Percentiles rank a stretch among this genome's conserved stretches.
phyloP scores from a whole-genome alignment of 2,113 vertebrate genomes.

The Cyprinodon brontotheroides region DNA sequence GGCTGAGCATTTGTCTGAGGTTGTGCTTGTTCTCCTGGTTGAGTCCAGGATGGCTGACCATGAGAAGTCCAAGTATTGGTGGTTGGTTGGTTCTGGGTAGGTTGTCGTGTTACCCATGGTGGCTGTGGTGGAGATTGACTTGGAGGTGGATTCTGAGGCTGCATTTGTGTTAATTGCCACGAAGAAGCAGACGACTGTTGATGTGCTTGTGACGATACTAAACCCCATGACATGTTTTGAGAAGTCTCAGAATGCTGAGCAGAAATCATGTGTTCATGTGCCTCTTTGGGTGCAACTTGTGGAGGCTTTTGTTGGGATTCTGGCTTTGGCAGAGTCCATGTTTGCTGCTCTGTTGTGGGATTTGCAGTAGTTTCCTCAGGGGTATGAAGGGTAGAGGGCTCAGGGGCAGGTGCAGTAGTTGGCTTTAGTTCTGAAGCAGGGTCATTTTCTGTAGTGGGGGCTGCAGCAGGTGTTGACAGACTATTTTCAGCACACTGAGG shows the following conservation, averaged over 20 bases:
- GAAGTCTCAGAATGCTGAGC: slow-evolving; percentile 51
- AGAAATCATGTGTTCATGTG: slow-evolving; percentile 47
- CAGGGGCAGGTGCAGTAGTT: slow-evolving; percentile 71
- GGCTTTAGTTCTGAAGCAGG: slow-evolving; percentile 78
- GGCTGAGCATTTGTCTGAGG: slow-evolving; percentile 44
- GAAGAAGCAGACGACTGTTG: slow-evolving; percentile 58
- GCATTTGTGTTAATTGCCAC: slow-evolving; percentile 62
- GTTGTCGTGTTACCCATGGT: slow-evolving; percentile 59
- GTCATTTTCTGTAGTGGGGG: slow-evolving; percentile 72
- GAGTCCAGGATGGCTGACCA: slow-evolving; percentile 56
- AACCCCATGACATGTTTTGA: slow-evolving; percentile 54
- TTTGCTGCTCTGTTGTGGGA: slow-evolving; percentile 52
- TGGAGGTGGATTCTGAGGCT: slow-evolving; percentile 53
- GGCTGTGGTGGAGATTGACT: slow-evolving; percentile 57
- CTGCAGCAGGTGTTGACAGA: slow-evolving; percentile 72
- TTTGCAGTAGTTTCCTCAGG: slow-evolving; percentile 53
- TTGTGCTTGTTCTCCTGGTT: slow-evolving; percentile 57
- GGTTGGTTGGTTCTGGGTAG: slow-evolving; percentile 48
- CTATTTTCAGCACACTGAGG: slow-evolving; percentile 82
- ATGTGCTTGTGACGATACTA: slow-evolving; percentile 48
- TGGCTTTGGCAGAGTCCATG: slow-evolving; percentile 55
- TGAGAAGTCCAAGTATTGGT: slow-evolving; percentile 62
- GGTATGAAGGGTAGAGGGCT: slow-evolving; percentile 58
- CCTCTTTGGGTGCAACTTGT: slow-evolving; percentile 55
- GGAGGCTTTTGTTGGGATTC: slow-evolving; percentile 58